Evolutionary conservation across 2,113 vertebrate genomes (phyloP), one percentile per base, ranked within the genome.

Genomic region (Regulus satrapa): DNA sequence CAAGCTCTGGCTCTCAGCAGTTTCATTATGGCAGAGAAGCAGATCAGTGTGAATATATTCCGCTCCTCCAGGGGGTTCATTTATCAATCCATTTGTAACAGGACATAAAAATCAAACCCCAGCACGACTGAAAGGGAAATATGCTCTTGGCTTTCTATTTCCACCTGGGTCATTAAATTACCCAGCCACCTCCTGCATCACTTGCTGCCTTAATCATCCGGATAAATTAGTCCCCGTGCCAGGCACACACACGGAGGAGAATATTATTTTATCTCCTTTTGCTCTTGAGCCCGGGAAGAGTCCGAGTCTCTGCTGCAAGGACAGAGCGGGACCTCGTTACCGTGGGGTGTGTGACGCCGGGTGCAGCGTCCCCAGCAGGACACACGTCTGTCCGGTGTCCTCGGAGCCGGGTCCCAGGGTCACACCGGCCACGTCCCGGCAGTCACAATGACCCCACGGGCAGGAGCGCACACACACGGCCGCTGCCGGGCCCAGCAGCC

Each of bases 401-500:
- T 26, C 12, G 0, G 25, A 41, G 18, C 51, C 1, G 1, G 46
- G 38, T 25, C 10, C 43, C 6, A 5, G 16, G 23, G 10, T 20
- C 23, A 5, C 34, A 9, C 8, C 63, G 5, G 43, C 32, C 8
- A 0, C 6, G 1, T 66, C 36, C 26, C 0, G 0, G 20, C 41
- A 69, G 67, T 73, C 80, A 72, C 2, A 3, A 5, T 4, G 48
- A n/a, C 69, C 63, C 6, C 31, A 1, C 1, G 18, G 41, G 9
- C 66, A 3, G 2, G 59, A 63, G 74, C 59, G 74, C 59, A 25
- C 5, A 2, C 56, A 5, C 6, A 6, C 6, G 3, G 48, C 4
- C 52, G 7, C 46, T 14, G 81, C 24, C 1, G 0, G 3, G 0
- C 18, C 23, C 18, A 17, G n/a, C 18, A 34, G 29, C 38, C 34